Percentiles rank a stretch among this genome's conserved stretches.
Conservation (phyloP, 2,797 vertebrate genomes). For the Thamnophis elegans region DNA sequence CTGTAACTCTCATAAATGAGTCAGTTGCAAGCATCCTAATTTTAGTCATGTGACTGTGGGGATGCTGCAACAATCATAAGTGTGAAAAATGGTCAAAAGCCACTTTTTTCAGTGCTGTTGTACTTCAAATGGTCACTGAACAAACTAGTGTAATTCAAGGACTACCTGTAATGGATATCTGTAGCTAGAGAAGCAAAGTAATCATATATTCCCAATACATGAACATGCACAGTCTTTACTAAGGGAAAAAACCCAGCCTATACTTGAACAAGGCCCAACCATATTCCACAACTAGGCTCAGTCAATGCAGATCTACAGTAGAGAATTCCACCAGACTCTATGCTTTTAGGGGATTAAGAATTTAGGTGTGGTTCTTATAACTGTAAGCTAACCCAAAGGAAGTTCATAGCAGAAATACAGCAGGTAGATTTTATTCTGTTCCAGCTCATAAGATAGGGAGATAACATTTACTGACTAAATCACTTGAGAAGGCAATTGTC, state of each 20-base stretch:
- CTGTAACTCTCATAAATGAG: neutral
- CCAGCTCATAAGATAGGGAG: neutral
- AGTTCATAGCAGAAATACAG: neutral
- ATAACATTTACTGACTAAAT: neutral
- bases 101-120: neutral
- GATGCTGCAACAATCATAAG: neutral
- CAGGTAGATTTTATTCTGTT: neutral
- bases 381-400: neutral
- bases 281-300: neutral
- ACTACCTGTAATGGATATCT: neutral
- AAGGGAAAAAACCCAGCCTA: neutral
- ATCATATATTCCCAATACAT: neutral
- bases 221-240: neutral
- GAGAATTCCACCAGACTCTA: neutral
- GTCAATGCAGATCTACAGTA: neutral
- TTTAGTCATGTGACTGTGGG: neutral
- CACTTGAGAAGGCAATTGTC: neutral
- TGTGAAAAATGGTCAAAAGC: neutral
- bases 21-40: neutral
- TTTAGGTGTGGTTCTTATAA: neutral
- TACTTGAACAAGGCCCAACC: neutral
- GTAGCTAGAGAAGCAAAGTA: neutral
- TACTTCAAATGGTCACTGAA: neutral
- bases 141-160: neutral
- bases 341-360: neutral